Evolutionary conservation across 1,140 invertebrate species (phyloP).

Genomic region (Trichonephila clavipes): DNA sequence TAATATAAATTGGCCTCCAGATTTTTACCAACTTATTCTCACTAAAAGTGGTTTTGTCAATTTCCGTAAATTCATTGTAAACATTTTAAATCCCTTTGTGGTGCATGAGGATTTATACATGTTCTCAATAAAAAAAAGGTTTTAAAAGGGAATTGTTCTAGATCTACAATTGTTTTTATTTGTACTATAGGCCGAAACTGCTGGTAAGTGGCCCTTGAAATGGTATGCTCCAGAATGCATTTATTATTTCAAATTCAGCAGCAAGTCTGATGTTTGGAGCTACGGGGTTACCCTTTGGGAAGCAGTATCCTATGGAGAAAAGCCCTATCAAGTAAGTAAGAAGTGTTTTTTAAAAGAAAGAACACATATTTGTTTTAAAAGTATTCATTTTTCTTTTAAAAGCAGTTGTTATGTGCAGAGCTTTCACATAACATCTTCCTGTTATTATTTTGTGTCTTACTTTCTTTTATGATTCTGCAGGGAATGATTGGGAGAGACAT

Average conservation of each 20-base stretch:
- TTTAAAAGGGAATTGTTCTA: no score
- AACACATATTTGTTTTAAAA: neutral
- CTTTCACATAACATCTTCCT: no score
- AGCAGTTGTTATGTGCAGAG: no score
- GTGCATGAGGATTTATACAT: no score
- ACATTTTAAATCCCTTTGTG: no score
- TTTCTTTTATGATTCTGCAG: slow-evolving; percentile 40
- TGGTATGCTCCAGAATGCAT: slow-evolving; percentile 81
- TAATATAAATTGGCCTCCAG: no score
- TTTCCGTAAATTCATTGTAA: no score
- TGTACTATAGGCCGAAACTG: slow-evolving; percentile 78
- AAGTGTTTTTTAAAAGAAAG: neutral
- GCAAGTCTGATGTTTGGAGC: slow-evolving; percentile 82
- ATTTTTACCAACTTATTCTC: no score
- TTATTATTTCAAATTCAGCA: slow-evolving; percentile 80
- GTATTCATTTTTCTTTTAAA: no score
- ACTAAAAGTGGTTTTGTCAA: no score
- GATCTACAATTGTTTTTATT: neutral
- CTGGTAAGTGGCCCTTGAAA: slow-evolving; percentile 79
- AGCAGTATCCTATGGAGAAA: slow-evolving; percentile 82
- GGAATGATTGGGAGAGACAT: slow-evolving; percentile 79
- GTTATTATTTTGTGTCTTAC: neutral
- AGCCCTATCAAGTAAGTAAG: slow-evolving; percentile 81
- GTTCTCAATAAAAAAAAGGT: no score
- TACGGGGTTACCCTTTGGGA: slow-evolving; percentile 83